Evolutionary conservation across 2,888 invertebrate genomes (phyloP).

Genomic region (Idaea dimidiata): DNA sequence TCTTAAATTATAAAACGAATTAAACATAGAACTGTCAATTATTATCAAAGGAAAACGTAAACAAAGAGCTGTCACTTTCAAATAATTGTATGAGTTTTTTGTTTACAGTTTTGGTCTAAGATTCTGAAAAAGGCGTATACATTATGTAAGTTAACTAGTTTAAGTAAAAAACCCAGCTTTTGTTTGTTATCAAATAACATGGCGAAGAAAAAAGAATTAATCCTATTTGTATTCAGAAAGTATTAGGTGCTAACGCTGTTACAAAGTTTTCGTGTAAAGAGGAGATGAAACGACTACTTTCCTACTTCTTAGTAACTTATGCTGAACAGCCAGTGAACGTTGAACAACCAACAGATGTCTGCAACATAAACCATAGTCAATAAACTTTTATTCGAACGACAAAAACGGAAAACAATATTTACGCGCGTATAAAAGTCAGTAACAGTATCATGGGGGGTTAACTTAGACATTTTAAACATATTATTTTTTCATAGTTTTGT

Average conservation of each 20-base stretch:
- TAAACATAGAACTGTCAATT: too few relatives aligned
- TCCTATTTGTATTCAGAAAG: background rate
- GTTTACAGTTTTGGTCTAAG: too few relatives aligned
- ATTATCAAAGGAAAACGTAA: too few relatives aligned
- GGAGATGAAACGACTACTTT: background rate
- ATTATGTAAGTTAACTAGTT: too few relatives aligned
- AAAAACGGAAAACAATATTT: background rate
- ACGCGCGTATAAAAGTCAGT: background rate
- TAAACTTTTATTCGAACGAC: background rate
- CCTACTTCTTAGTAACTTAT: slow-evolving; percentile 2
- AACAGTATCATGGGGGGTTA: background rate
- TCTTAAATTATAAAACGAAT: too few relatives aligned
- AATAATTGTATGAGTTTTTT: too few relatives aligned
- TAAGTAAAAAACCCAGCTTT: too few relatives aligned
- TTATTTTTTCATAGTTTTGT: too few relatives aligned
- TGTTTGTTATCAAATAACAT: background rate
- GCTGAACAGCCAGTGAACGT: background rate
- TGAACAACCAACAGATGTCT: slow-evolving; percentile 6
- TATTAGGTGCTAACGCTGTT: background rate
- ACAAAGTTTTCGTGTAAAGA: background rate
- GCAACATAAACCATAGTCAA: slow-evolving; percentile 8
- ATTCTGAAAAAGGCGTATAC: too few relatives aligned
- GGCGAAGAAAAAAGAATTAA: background rate
- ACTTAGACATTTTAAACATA: background rate
- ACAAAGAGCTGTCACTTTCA: too few relatives aligned